These are phyloP conservation scores for Sinosuthora webbiana DNA, from an alignment of 2,113 vertebrate species.

Conservation along the genomic window DNA sequence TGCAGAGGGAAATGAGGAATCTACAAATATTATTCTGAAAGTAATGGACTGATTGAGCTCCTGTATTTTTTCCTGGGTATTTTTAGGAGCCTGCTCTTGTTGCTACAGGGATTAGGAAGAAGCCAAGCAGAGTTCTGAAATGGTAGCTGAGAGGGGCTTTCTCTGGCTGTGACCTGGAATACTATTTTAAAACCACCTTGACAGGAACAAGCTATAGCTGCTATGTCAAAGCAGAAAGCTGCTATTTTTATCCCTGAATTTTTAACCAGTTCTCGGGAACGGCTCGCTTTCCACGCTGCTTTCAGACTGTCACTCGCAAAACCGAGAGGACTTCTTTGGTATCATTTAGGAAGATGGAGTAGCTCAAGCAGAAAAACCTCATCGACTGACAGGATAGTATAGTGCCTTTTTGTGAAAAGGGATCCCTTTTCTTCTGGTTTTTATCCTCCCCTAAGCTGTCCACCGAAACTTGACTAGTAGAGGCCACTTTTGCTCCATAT, in stretches of 20 bases:
- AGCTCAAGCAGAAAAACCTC: neutral
- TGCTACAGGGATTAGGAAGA: neutral
- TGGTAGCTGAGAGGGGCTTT: constrained; percentile 8
- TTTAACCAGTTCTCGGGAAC: neutral
- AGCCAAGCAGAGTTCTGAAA: neutral
- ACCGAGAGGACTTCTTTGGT: neutral
- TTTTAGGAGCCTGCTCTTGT: neutral
- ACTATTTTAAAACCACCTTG: constrained; percentile 26
- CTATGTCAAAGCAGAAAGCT: neutral
- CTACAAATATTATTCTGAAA: constrained; percentile 30
- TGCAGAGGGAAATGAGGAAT: constrained; percentile 17
- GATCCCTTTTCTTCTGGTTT: neutral
- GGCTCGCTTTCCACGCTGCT: neutral
- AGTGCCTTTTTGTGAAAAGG: neutral
- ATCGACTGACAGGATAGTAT: neutral
- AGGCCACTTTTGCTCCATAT: neutral
- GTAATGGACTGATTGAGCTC: neutral
- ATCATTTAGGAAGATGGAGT: neutral
- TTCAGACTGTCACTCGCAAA: neutral
- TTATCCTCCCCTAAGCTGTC: neutral
- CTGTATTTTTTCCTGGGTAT: neutral
- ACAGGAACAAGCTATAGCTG: constrained; percentile 1
- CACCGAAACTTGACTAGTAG: neutral
- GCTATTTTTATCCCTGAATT: constrained; percentile 22
- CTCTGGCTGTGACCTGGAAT: neutral